Evolutionary conservation across 2,888 invertebrate species (phyloP), one percentile per base, ranked within the genome.

Genomic region (Hanleya hanleyi): DNA sequence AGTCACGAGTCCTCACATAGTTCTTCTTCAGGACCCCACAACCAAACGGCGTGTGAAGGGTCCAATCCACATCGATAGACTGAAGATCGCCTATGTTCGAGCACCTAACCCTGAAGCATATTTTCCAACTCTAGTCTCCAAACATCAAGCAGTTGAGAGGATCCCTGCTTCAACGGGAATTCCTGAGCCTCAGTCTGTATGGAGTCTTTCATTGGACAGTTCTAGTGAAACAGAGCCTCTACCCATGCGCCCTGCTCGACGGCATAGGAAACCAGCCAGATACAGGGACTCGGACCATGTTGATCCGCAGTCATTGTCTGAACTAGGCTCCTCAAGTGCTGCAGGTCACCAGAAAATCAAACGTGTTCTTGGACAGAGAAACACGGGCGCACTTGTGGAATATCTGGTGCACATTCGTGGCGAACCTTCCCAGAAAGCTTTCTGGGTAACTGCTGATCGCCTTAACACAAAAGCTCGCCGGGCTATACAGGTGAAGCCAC

Each of bases 41-140:
- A 72, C 37, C 37, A 37, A 50, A 12, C 69, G 66, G 18, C 36
- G 62, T 22, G 47, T 70, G 33, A 67, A 69, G 37, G 50, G 75
- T 15, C 71, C 75, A 9, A 47, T 78, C 9, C 77, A 78, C 66
- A 57, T 80, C 33, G 71, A 76, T 36, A 62, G 77, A 50, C 68
- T 80, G 3, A 78, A 80, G 69, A 38, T 70, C 29, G 76, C 77
- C 29, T 74, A 76, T 72, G 74, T 78, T 33, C 62, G 78, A 15
- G 67, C 71, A 7, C 76, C 78, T 4, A 36, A 2, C 7, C 77
- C 77, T n/a, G n/a, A 66, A 29, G 41, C 68, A 35, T 76, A 76
- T 66, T 73, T n/a, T 35, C 38, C 38, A n/a, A 36, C 26, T 36
- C 22, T 32, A 26, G 57, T 57, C 12, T 29, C 57, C n/a, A n/a